These are phyloP conservation scores for Crotophaga sulcirostris DNA, from an alignment of 2,113 vertebrate species.

Conservation along the genomic window DNA sequence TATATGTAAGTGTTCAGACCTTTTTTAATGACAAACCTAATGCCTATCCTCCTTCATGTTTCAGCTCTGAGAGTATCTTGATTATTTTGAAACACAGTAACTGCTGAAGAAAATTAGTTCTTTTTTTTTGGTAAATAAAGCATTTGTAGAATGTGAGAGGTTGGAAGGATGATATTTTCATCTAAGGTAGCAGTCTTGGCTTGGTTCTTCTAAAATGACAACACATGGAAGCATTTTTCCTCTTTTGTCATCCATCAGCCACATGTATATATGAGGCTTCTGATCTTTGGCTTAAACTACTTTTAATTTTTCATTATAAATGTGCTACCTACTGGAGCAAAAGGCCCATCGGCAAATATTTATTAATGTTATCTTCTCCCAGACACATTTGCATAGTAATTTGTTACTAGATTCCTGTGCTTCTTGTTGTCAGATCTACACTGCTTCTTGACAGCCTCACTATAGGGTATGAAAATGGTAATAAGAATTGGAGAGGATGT, in stretches of 20 bases:
- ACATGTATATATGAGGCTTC: neutral
- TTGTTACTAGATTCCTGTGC: conserved; percentile 50
- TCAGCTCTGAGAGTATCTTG: neutral
- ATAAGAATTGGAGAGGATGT: conserved; percentile 23
- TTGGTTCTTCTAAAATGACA: neutral
- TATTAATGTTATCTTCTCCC: conserved; percentile 44
- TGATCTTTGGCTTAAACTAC: conserved; percentile 4
- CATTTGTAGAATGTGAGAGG: neutral
- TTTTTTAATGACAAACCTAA: neutral
- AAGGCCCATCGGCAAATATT: conserved; percentile 56
- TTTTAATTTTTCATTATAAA: conserved; percentile 43
- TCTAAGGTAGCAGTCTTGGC: neutral
- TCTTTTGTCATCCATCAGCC: neutral
- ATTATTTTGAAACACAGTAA: neutral
- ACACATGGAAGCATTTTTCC: neutral
- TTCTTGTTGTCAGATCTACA: conserved; percentile 51
- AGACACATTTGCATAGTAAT: conserved; percentile 60
- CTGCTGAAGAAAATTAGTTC: neutral
- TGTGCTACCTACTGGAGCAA: conserved; percentile 9
- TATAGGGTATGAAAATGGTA: conserved; percentile 50
- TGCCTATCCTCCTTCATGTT: neutral
- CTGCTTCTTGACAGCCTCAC: conserved; percentile 56
- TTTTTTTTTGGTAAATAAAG: neutral
- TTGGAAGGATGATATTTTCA: neutral
- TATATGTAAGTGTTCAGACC: neutral